Evolutionary conservation across 2,113 vertebrate genomes (phyloP).

Genomic region (Puntigrus tetrazona): DNA sequence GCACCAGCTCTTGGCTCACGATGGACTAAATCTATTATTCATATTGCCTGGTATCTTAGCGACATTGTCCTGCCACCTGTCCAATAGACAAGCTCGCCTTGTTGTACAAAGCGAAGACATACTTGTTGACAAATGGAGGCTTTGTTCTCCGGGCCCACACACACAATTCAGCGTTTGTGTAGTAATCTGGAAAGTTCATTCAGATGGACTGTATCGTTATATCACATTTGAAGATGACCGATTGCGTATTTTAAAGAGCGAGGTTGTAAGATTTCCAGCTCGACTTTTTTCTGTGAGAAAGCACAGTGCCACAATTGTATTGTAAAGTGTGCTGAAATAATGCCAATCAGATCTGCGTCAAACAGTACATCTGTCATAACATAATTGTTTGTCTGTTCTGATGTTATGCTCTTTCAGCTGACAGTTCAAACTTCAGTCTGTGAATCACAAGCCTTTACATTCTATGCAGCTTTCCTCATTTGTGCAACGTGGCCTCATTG

Average conservation of each 20-base stretch:
- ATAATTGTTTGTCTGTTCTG: slow-evolving; percentile 14
- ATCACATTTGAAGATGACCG: slow-evolving; percentile 4
- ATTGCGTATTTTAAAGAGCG: slow-evolving; percentile 50
- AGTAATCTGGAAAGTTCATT: slow-evolving; percentile 33
- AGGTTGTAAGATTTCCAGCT: not conserved
- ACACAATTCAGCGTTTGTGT: slow-evolving; percentile 52
- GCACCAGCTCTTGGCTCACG: slow-evolving; percentile 89
- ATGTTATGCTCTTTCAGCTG: slow-evolving; percentile 14
- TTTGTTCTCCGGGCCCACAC: slow-evolving; percentile 89
- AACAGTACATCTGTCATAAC: slow-evolving; percentile 1
- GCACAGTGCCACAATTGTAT: not conserved
- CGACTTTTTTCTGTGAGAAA: not conserved
- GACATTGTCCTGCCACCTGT: slow-evolving; percentile 94
- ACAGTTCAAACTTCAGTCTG: not conserved
- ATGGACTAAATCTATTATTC: slow-evolving; percentile 96
- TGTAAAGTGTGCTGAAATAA: not conserved
- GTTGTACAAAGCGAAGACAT: slow-evolving; percentile 90
- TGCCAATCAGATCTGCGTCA: not conserved
- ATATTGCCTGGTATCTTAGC: slow-evolving; percentile 95
- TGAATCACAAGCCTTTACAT: slow-evolving; percentile 88
- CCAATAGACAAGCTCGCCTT: slow-evolving; percentile 92
- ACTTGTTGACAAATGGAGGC: slow-evolving; percentile 87
- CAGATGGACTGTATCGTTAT: not conserved
- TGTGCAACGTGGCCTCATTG: slow-evolving; percentile 82
- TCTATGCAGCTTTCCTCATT: slow-evolving; percentile 69